Conservation (phyloP, 1,140 invertebrate species). For the Acyrthosiphon pisum region DNA sequence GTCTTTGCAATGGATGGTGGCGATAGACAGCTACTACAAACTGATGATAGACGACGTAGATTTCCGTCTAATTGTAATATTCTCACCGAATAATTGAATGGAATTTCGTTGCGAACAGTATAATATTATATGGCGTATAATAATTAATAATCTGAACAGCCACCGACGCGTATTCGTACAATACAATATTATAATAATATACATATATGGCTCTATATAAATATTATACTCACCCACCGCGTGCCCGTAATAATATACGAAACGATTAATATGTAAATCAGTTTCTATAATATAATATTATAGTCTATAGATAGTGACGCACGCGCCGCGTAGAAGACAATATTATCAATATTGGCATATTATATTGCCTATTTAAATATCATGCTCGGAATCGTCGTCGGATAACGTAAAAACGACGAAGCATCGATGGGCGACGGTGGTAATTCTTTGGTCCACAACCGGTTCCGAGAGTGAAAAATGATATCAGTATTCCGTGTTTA, state of each 20-base stretch:
- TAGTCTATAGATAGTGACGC: too few relatives aligned
- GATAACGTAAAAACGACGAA: background rate
- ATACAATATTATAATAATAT: background rate
- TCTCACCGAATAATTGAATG: background rate
- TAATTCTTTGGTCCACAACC: background rate
- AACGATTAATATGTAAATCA: conserved; percentile 40
- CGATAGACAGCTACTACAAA: background rate
- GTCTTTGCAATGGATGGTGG: background rate
- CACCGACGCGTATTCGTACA: background rate
- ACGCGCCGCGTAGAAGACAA: background rate
- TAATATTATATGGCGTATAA: background rate
- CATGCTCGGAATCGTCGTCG: too few relatives aligned
- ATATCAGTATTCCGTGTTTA: background rate
- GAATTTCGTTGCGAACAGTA: background rate
- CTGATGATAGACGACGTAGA: background rate
- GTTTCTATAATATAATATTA: background rate
- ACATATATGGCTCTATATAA: background rate
- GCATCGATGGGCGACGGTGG: background rate
- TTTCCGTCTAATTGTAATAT: background rate
- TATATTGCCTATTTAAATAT: too few relatives aligned
- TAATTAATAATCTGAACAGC: conserved; percentile 18
- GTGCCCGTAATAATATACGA: background rate
- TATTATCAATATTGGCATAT: background rate
- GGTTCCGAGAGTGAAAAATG: background rate
- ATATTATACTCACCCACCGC: background rate